Base-by-base conservation (phyloP, 2,113 vertebrate genomes). In the Chaenocephalus aceratus region DNA sequence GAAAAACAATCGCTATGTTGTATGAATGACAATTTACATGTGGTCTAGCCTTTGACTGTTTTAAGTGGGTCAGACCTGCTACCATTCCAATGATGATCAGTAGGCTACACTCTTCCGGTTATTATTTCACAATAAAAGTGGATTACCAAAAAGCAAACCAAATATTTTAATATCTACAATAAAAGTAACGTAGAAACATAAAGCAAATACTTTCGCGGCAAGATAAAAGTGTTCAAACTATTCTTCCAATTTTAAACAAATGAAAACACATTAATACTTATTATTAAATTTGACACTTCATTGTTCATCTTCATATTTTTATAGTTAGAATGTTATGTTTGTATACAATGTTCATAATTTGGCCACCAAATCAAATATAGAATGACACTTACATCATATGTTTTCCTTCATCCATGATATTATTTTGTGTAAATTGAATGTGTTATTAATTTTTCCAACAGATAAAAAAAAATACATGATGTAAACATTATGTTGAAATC, bases 71-170 rank as follows among this genome's bases (percentile, higher is more conserved):
- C n/a, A 44, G 44, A 65, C 9, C 54, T 52, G 14, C 18, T 10
- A 6, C 6, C 13, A 18, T 15, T 18, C 1, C 21, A 41, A 12
- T 26, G n/a, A 59, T 58, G n/a, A 59, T 58, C 51, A 51, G n/a
- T 6, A 10, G 1, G 9, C 11, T 36, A 2, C 5, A 23, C 9
- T 21, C 41, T 79, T 79, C 76, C 76, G 59, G 67, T 6, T n/a
- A 41, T 21, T 18, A 6, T 78, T 79, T 79, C 76, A 79, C 11
- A 79, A 64, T 77, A 77, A 77, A 77, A 62, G 49, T 2, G 10
- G 4, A 0, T 1, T 63, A 26, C 44, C 23, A 64, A n/a, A n/a
- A 26, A 10, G 21, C 18, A 7, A 11, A 54, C 12, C 13, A 41
- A 10, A 65, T 5, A 65, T 4, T 10, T 3, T 51, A 10, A 66